These are phyloP conservation scores for Notothenia coriiceps DNA, from an alignment of 2,113 vertebrate species.

Conservation along the genomic window DNA sequence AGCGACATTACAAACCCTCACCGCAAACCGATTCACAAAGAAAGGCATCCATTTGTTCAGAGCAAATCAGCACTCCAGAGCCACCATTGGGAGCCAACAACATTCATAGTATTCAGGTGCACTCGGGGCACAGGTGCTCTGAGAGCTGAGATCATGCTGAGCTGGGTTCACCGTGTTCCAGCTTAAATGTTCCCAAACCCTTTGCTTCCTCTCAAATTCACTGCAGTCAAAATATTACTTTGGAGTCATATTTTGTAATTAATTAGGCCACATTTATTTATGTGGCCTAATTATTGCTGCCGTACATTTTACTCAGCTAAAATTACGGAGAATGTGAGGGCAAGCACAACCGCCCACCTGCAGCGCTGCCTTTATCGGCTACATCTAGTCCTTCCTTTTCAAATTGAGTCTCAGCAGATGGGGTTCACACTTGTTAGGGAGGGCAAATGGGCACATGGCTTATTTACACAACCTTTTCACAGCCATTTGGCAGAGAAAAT, in stretches of 20 bases:
- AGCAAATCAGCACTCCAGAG: constrained; percentile 43
- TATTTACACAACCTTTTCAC: constrained; percentile 40
- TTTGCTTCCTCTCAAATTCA: constrained; percentile 25
- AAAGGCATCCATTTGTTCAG: constrained; percentile 44
- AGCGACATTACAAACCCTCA: constrained; percentile 49
- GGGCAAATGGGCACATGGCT: constrained; percentile 24
- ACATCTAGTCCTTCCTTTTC: constrained; percentile 22
- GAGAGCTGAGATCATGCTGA: constrained; percentile 5
- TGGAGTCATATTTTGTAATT: constrained; percentile 33
- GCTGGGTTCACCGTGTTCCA: not conserved
- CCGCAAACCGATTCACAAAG: constrained; percentile 38
- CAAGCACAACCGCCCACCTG: constrained; percentile 11
- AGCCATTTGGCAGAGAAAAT: constrained; percentile 36
- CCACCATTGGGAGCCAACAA: constrained; percentile 31
- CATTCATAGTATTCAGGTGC: constrained; percentile 44
- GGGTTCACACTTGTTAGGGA: constrained; percentile 22
- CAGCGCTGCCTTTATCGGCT: constrained; percentile 1
- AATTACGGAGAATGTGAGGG: constrained; percentile 8
- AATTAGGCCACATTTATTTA: constrained; percentile 21
- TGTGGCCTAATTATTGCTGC: constrained; percentile 4
- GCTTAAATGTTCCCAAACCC: constrained; percentile 34
- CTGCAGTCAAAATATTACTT: constrained; percentile 15
- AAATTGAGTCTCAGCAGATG: constrained; percentile 14
- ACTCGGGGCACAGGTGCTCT: constrained; percentile 19
- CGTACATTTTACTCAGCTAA: not conserved